phyloP scores from a whole-genome alignment of 2,797 vertebrate species.

The Lutjanus argentimaculatus region DNA sequence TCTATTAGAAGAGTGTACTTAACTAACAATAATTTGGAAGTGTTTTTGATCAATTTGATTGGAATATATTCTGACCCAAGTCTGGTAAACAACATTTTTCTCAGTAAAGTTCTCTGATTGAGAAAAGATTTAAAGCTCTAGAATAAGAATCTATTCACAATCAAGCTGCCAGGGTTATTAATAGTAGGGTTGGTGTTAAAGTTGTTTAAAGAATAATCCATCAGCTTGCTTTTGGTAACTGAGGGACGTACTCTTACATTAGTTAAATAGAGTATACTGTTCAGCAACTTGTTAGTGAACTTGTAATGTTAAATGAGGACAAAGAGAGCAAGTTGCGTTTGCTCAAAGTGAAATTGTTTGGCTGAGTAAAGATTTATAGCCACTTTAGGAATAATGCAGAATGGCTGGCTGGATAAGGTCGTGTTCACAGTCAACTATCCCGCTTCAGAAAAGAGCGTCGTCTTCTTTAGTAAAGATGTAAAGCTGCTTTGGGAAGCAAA shows the following conservation, averaged over 20 bases:
- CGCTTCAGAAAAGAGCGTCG: slow-evolving; percentile 6
- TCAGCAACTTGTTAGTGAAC: background rate
- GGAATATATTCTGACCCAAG: too few relatives aligned
- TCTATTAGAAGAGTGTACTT: too few relatives aligned
- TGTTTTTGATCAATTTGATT: too few relatives aligned
- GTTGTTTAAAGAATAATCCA: background rate
- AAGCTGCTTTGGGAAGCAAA: slow-evolving; percentile 65
- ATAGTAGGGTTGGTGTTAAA: background rate
- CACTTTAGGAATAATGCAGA: background rate
- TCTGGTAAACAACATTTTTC: background rate
- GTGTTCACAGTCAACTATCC: background rate
- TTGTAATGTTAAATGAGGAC: background rate
- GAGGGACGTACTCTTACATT: background rate
- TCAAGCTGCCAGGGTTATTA: background rate
- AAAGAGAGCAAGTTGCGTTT: background rate
- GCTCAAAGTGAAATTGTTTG: background rate
- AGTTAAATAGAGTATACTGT: too few relatives aligned
- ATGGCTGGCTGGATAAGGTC: slow-evolving; percentile 12
- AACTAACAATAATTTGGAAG: too few relatives aligned
- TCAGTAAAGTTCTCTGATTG: background rate
- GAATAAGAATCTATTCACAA: too few relatives aligned
- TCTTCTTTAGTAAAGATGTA: slow-evolving; percentile 13
- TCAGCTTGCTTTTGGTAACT: background rate
- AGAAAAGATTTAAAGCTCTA: background rate
- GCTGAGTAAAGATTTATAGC: background rate